Evolutionary conservation across 1,140 invertebrate species (phyloP).

Genomic region (Aethina tumida): DNA sequence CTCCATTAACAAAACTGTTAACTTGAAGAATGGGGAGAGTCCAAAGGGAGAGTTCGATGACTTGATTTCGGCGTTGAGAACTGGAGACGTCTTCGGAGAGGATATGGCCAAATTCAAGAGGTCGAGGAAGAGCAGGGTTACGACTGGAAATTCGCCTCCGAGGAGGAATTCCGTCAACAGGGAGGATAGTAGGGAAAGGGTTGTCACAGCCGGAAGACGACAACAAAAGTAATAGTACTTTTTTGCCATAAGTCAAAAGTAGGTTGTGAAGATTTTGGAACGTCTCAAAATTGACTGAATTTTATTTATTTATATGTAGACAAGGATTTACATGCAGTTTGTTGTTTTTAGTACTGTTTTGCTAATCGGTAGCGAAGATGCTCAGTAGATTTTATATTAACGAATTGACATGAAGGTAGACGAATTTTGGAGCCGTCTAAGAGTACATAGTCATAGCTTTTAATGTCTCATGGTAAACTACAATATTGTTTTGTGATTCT

Average conservation of each 20-base stretch:
- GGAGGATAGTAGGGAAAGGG: slow-evolving; percentile 61
- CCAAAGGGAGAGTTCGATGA: slow-evolving; percentile 92
- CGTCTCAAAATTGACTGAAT: background rate
- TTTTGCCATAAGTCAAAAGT: slow-evolving; percentile 1
- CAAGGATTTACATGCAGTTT: background rate
- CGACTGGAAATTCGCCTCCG: slow-evolving; percentile 51
- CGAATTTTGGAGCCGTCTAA: no score
- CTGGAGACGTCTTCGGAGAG: slow-evolving; percentile 95
- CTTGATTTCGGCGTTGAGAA: slow-evolving; percentile 88
- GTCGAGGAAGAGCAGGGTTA: slow-evolving; percentile 53
- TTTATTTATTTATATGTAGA: background rate
- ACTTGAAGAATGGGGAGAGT: slow-evolving; percentile 28
- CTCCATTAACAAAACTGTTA: slow-evolving; percentile 41
- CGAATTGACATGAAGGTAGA: no score
- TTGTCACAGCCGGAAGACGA: slow-evolving; percentile 32
- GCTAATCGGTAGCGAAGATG: background rate
- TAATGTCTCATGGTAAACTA: no score
- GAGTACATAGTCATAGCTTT: no score
- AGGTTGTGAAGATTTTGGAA: no score
- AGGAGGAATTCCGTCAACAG: slow-evolving; percentile 49
- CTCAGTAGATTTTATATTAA: slow-evolving; percentile 3
- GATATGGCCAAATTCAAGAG: slow-evolving; percentile 89
- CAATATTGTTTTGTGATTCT: no score
- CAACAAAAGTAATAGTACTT: slow-evolving; percentile 22
- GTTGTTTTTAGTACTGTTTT: slow-evolving; percentile 4